Evolutionary conservation across 2,113 vertebrate genomes (phyloP), one percentile per base, ranked within the genome.

Genomic region (Herpailurus yagouaroundi): DNA sequence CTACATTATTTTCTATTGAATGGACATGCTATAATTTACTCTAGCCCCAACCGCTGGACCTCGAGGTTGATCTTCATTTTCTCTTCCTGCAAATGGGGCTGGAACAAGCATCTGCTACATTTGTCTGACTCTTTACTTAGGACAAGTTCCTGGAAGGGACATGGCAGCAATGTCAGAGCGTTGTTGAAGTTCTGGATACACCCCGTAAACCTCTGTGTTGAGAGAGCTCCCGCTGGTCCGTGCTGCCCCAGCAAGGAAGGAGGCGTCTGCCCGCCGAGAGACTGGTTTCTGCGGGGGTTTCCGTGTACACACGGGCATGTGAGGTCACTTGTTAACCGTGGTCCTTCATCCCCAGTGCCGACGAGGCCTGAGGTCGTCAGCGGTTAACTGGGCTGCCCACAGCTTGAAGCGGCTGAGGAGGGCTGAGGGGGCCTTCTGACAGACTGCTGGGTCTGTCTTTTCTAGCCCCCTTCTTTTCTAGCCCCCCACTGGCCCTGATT

Each of bases 301-400:
- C 50, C 4, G n/a, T 91, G 97, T 92, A 77, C 18, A 18, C 77
- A 52, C 16, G 94, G 96, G 29, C 1, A 4, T 79, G 97, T 87
- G 97, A 25, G 83, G 71, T 95, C 95, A 45, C 95, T 90, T 41
- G 89, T 69, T 97, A 97, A 89, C 55, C 23, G 69, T 71, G 66
- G 89, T 91, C 98, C 94, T 52, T 95, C 76, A 68, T 27, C 5
- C 60, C 29, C 1, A 0, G 14, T 27, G 2, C 63, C 63, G 88
- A 94, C 82, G 76, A 63, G 84, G 12, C 95, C 93, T 68, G n/a
- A 4, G 64, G 55, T 66, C 18, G 0, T 85, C 1, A 25, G 95
- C 95, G 80, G 60, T 52, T 25, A 27, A 79, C 88, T 69, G 19
- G 10, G 91, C 92, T 0, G 88, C 83, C 3, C 33, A 6, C 0